Evolutionary conservation across 1,140 invertebrate species (phyloP), one percentile per base, ranked within the genome.

Genomic region (Heliconius hewitsoni): DNA sequence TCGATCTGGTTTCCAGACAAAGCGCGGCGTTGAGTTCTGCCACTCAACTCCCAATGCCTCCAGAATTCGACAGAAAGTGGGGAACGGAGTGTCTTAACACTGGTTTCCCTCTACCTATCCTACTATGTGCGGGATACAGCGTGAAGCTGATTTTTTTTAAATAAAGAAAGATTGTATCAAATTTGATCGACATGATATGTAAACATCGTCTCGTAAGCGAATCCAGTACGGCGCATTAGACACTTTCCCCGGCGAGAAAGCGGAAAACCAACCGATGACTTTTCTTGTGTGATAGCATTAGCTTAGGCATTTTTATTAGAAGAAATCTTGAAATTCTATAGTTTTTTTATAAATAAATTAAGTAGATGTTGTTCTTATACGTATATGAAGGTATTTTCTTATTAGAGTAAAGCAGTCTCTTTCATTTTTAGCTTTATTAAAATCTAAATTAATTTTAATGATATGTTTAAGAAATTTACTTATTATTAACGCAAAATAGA

Each of bases 211-310:
- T 76, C 70, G 34, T 39, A 76, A 13, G n/a, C 37, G 60, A 70
- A 50, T 76, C 23, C 55, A 16, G 39, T 55, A 66, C 60, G 50
- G 18, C 50, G 60, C 66, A 76, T n/a, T 42, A 70, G 57, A 34
- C 34, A 86, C 85, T 86, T 86, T 86, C 83, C 82, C 77, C 74
- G 73, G 71, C 81, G 87, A 85, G 87, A 89, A 89, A 89, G 87
- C 86, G 86, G 86, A 87, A 89, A 89, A 87, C 81, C 82, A 79
- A 78, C 82, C 74, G 72, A 74, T 76, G 72, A 74, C 76, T 73
- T 81, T 81, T 81, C 79, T 74, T 74, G 30, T 42, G 60, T 77
- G 79, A 81, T 74, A 39, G 78, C 42, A 37, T 55, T 30, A 79
- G 50, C 70, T 77, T 77, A 77, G 60, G 23, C 13, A 77, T 77